Base-by-base conservation (phyloP, 2,797 vertebrate species). In the Salarias fasciatus region DNA sequence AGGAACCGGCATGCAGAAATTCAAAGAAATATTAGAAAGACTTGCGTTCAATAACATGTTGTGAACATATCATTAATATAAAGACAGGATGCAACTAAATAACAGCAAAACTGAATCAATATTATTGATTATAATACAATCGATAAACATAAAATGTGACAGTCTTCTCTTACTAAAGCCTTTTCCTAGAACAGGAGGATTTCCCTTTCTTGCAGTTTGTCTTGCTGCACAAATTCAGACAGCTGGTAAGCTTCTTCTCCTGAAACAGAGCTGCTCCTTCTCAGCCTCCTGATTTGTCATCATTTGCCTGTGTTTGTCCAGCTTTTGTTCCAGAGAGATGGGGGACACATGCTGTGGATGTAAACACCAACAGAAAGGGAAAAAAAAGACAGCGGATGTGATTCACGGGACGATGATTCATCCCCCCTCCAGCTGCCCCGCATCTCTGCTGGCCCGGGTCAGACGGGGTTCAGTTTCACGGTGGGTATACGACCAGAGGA, bases 321-420 rank as follows among this genome's bases (percentile, higher is more conserved):
- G 51, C 60, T 69, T 78, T 79, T 33, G 28, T 65, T 76, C 59
- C 72, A 69, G 49, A 53, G 68, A 72, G 70, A 82, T 53, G 58
- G 52, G 53, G 63, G 80, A 87, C 80, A 82, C 84, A 83, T 80
- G 78, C 83, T 75, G 82, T 52, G 72, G 75, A 72, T 70, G 77
- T 90, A 90, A 89, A 86, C 87, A 82, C 66, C 68, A 41, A 77
- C 68, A 72, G 71, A 88, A 73, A 73, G 57, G 53, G 66, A 79
- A 67, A 24, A n/a, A n/a, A 72, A 77, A 70, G 66, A 69, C 65
- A 74, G 52, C 57, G 75, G 81, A 88, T 79, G 77, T 82, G 84
- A 79, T 82, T 85, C 85, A 83, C 65, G 47, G 57, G 72, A 18
- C 1, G 64, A 49, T 75, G 82, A 89, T 74, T 86, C 69, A 82